Base-by-base conservation (phyloP, 2,888 invertebrate genomes). In the Hydropsyche betteni region DNA sequence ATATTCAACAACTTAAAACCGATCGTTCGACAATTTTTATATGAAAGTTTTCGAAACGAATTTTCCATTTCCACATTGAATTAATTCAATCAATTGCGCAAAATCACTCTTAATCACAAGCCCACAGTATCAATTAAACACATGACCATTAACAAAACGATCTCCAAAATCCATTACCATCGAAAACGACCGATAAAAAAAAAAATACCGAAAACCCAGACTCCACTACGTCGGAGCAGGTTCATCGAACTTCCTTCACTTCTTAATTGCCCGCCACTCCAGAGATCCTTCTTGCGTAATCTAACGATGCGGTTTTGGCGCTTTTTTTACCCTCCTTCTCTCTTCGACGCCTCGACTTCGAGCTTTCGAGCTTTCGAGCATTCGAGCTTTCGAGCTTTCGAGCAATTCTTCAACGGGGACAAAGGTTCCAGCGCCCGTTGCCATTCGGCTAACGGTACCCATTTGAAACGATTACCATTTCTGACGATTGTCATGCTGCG, bases 391-490 rank as follows among this genome's bases (percentile, higher is more conserved):
- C 24, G 24, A 24, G 24, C 24, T 24, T 24, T 24, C 24, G 24
- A 24, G 24, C 24, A 24, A 24, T 24, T 24, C 24, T 24, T 24
- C 24, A 24, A 24, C 12, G 6, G 14, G 53, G 53, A 53, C 14
- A 16, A 53, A 61, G 16, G 61, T 61, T 61, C 24, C 24, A 2
- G 36, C 64, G 6, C 44, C 44, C 44, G 10, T 44, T 10, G 6
- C 44, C 7, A 10, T 44, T 64, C 64, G 34, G 34, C 34, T 64
- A 64, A 64, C 64, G 64, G 64, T 64, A 64, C 8, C 12, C 64
- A 55, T 55, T 55, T 16, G 10, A 16, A 64, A 64, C 34, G 64
- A 64, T 64, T 64, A 36, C 64, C 58, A 58, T 58, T 58, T 64
- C 34, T 7, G 34, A 12, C 64, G 64, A 64, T 64, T 64, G 64